Base-by-base conservation (phyloP, 2,797 vertebrate species). In the Ataeniobius toweri region DNA sequence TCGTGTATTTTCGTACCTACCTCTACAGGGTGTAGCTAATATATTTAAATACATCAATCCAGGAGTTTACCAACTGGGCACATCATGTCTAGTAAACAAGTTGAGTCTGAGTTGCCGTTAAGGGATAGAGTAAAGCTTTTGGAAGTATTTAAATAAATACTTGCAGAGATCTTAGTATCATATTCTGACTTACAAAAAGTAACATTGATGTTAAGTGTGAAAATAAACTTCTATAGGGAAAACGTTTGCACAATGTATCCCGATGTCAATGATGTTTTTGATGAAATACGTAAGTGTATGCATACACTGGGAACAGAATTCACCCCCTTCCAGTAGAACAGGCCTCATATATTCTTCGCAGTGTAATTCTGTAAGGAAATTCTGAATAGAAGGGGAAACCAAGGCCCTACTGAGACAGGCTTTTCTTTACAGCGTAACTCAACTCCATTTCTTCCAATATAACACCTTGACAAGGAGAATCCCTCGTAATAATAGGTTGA, bases 401-500 rank as follows among this genome's bases (percentile, higher is more conserved):
- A 82, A 88, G 87, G 89, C 88, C 85, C 86, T 84, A 88, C 86
- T 88, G 87, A 91, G 81, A 79, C 78, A 0, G 75, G 77, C 61
- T 86, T 91, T 93, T 92, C 86, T 94, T 88, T 88, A 83, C 88
- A 86, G 83, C 51, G 92, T 92, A 92, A 94, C 86, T 92, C 86
- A 93, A 95, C 90, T 91, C 94, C 88, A 74, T 89, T 75, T 84
- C 89, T 82, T 88, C 86, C 89, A 82, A 79, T 78, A 80, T 85
- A 89, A 93, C 89, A 89, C 89, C 85, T 89, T 88, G 87, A 91
- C 88, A 91, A 89, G 87, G 89, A 91, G 92, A 90, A 91, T 91
- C 92, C 86, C 74, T 84, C 75, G 73, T 88, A 92, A 94, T 93
- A 93, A 92, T 93, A 75, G 93, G 92, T 91, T 93, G 90, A 91